A percentile compares a stretch with the other conserved stretches of the same genome.
Evolutionary conservation across 2,888 invertebrate species (phyloP).

Genomic region (Branchellion lobata): DNA sequence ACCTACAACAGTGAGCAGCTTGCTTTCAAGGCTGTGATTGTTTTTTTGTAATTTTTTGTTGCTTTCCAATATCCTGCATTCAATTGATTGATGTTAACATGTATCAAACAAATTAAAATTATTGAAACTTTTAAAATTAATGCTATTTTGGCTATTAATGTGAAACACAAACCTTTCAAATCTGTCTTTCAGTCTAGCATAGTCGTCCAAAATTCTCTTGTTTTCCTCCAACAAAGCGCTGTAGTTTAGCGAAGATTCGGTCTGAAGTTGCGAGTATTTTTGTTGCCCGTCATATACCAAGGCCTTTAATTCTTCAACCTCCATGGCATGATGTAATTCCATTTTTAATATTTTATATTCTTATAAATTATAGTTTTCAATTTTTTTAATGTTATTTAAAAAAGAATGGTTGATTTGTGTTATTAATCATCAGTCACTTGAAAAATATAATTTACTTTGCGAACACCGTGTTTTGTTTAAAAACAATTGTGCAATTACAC

Average conservation of each 20-base stretch:
- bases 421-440: too few relatives aligned
- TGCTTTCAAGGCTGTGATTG: not conserved
- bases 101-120: not conserved
- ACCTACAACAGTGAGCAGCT: not conserved
- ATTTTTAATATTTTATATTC: not conserved
- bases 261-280: not conserved
- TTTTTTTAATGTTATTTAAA: too few relatives aligned
- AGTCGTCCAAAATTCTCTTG: not conserved
- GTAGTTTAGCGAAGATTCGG: not conserved
- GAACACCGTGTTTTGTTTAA: too few relatives aligned
- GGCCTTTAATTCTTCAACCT: not conserved
- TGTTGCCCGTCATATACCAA: not conserved
- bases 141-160: too few relatives aligned
- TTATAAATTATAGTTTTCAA: too few relatives aligned
- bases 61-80: not conserved
- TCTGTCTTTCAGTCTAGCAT: not conserved
- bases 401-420: too few relatives aligned
- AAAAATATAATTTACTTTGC: too few relatives aligned
- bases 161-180: slow-evolving; percentile 10
- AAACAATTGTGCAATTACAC: too few relatives aligned
- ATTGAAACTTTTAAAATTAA: too few relatives aligned
- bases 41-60: slow-evolving; percentile 11
- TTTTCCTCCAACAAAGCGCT: not conserved
- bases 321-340: not conserved
- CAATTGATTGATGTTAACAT: not conserved